These are phyloP conservation scores for Entomyzon cyanotis DNA, from an alignment of 2,113 vertebrate species.

Conservation along the genomic window DNA sequence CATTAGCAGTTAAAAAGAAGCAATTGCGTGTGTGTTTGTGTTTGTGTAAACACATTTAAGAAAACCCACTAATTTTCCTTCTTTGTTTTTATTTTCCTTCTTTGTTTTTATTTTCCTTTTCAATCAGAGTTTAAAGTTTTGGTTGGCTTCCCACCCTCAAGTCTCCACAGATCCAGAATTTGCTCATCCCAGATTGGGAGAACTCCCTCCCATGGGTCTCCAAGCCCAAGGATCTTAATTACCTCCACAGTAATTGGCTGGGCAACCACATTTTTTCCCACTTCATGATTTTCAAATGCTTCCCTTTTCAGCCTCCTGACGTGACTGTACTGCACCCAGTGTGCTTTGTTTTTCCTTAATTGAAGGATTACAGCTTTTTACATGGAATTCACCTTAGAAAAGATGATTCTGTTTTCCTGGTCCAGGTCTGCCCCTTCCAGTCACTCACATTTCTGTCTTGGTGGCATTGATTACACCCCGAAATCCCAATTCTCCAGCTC, in stretches of 20 bases:
- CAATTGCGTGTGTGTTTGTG: not conserved
- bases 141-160: not conserved
- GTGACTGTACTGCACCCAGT: not conserved
- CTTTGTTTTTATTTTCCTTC: slow-evolving; percentile 41
- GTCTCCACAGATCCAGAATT: not conserved
- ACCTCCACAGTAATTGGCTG: not conserved
- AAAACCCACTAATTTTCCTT: not conserved
- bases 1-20: not conserved
- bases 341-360: too few relatives aligned
- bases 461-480: not conserved
- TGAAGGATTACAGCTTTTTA: not conserved
- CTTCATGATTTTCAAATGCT: not conserved
- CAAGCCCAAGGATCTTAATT: not conserved
- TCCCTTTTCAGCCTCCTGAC: not conserved
- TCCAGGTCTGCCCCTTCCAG: not conserved
- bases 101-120: slow-evolving; percentile 42
- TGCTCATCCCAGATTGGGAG: not conserved
- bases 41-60: slow-evolving; percentile 1
- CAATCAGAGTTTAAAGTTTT: slow-evolving; percentile 10
- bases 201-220: not conserved
- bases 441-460: rapidly evolving
- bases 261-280: not conserved
- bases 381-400: not conserved
- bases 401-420: not conserved
- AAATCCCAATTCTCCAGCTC: not conserved